phyloP scores from a whole-genome alignment of 2,113 vertebrate genomes.

The Sorex fumeus region DNA sequence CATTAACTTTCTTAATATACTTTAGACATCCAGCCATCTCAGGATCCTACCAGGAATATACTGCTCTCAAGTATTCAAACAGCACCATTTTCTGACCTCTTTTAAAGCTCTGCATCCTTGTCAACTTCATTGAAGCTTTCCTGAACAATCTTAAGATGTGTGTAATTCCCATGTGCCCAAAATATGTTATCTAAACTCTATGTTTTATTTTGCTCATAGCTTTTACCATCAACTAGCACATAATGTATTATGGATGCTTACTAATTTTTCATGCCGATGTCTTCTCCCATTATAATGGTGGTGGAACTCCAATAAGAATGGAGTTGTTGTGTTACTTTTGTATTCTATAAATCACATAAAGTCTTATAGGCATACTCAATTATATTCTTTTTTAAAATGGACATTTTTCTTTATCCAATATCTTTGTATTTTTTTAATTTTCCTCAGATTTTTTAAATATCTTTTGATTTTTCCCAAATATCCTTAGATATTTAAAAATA shows the following conservation, averaged over 20 bases:
- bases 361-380: neutral
- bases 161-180: neutral
- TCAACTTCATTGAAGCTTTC: neutral
- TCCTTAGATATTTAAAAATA: too few relatives aligned
- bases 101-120: neutral
- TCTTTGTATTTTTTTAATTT: too few relatives aligned
- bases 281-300: neutral
- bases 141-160: neutral
- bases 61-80: too few relatives aligned
- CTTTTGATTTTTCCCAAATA: neutral
- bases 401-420: too few relatives aligned
- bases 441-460: neutral
- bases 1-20: neutral
- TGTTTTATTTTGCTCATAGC: neutral
- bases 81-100: neutral
- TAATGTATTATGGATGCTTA: fast-evolving
- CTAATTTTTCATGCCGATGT: neutral
- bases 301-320: fast-evolving
- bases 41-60: neutral
- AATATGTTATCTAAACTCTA: neutral
- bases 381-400: neutral
- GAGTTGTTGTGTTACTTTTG: neutral
- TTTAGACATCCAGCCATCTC: neutral
- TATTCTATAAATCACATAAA: neutral
- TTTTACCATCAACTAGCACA: neutral